Percentiles rank a stretch among this genome's conserved stretches.
phyloP scores from a whole-genome alignment of 2,888 invertebrate genomes.

The Tribolium freemani region DNA sequence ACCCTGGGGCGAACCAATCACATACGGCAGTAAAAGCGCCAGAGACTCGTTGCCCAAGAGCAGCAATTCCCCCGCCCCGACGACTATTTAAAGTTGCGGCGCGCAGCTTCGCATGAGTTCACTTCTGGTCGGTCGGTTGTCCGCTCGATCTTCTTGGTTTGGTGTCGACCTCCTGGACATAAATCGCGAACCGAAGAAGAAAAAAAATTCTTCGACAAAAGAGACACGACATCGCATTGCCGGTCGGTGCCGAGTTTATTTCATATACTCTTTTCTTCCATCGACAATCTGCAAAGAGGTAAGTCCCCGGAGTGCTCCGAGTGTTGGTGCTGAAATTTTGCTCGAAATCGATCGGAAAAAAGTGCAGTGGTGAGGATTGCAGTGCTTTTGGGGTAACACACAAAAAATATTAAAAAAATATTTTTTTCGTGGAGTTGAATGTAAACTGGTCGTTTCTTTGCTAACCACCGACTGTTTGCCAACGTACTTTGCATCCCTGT shows the following conservation, averaged over 20 bases:
- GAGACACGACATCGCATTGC: background rate
- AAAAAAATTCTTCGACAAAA: background rate
- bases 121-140: constrained; percentile 70
- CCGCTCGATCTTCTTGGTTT: constrained; percentile 54
- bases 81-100: constrained; percentile 75
- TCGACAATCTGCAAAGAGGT: background rate
- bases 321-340: background rate
- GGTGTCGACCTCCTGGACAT: constrained; percentile 44
- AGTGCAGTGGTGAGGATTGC: constrained; percentile 1
- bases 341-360: background rate
- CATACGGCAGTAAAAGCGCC: constrained; percentile 72
- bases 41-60: constrained; percentile 75
- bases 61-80: constrained; percentile 73
- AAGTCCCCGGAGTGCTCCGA: background rate
- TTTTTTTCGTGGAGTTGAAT: constrained; percentile 41
- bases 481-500: constrained; percentile 65
- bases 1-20: constrained; percentile 65
- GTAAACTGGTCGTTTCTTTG: constrained; percentile 55
- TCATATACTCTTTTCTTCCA: background rate
- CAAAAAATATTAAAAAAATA: background rate
- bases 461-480: constrained; percentile 64
- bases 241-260: background rate
- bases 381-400: background rate
- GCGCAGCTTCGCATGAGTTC: constrained; percentile 74
- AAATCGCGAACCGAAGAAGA: constrained; percentile 48